These are phyloP conservation scores for Amphiprion ocellaris DNA, from an alignment of 2,113 vertebrate species.

Conservation along the genomic window DNA sequence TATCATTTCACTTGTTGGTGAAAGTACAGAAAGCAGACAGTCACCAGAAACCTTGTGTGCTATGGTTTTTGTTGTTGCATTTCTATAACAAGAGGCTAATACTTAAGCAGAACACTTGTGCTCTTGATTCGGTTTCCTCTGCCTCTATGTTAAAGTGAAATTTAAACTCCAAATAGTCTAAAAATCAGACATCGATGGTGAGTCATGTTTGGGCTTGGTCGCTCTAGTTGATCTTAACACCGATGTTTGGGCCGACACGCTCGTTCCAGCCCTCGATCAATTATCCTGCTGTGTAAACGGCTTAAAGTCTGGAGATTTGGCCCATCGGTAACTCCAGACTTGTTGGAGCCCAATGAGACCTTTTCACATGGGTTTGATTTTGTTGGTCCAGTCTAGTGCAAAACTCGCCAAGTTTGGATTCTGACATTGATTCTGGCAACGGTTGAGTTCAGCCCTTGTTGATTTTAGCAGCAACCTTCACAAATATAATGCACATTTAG, in stretches of 20 bases:
- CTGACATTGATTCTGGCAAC: constrained; percentile 4
- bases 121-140: neutral
- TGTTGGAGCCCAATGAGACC: neutral
- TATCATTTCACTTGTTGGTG: too few species aligned
- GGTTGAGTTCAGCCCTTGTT: constrained; percentile 3
- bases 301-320: constrained; percentile 1
- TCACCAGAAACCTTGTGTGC: too few species aligned
- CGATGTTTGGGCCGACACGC: constrained; percentile 1
- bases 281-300: neutral
- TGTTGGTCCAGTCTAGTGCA: constrained; percentile 1
- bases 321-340: constrained; percentile 9
- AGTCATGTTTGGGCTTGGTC: neutral
- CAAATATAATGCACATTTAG: neutral
- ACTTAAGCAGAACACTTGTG: too few species aligned
- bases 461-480: neutral
- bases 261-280: neutral
- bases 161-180: neutral
- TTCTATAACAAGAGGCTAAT: neutral
- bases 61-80: too few species aligned
- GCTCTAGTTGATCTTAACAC: constrained; percentile 5
- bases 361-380: constrained; percentile 24
- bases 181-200: neutral
- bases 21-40: too few species aligned
- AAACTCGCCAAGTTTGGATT: constrained; percentile 23
- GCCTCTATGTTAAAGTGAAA: too few species aligned